Evolutionary conservation across 1,140 invertebrate genomes (phyloP), one percentile per base, ranked within the genome.

Genomic region (Drosophila arizonae): DNA sequence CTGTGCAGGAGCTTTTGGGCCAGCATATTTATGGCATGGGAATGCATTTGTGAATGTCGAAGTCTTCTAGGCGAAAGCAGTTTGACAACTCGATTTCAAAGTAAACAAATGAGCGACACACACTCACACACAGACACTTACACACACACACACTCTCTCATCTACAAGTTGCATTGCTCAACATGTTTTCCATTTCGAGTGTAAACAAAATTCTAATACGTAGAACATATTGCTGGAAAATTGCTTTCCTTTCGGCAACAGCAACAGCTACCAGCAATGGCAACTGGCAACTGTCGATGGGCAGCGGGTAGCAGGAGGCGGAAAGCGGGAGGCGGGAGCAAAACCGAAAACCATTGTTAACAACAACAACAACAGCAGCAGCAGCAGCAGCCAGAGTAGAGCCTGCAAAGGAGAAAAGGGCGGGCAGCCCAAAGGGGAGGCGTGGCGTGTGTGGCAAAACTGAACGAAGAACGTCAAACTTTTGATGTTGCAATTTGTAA

Each of bases 401-500:
- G 68, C 60, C 60, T 46, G 67, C 30, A 28, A 9, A 46, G 45
- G 10, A 21, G 43, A 24, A 6, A 10, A 21, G 17, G 11, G 39
- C 26, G 28, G 10, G n/a, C 1, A n/a, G 26, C 8, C 28, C 6
- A n/a, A 13, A 9, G 10, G 39, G 24, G 24, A 28, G 17, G 39
- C 33, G 45, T 21, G 46, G 21, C 17, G 33, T 15, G 33, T 51
- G 26, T n/a, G 30, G 57, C 62, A 33, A 72, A 77, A 72, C 75
- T 55, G 76, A 82, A 82, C 69, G 76, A 75, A 88, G 79, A 88
- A 87, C 85, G 86, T 90, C 81, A 90, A 90, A 90, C 86, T 90
- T 90, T 90, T 90, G 88, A 90, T 88, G 82, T 90, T 88, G 88
- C 88, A 90, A 90, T 88, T 90, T 90, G 88, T 90, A 90, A 90